These are phyloP conservation scores for Archips crataeganus DNA, from an alignment of 2,888 invertebrate species.

Conservation along the genomic window DNA sequence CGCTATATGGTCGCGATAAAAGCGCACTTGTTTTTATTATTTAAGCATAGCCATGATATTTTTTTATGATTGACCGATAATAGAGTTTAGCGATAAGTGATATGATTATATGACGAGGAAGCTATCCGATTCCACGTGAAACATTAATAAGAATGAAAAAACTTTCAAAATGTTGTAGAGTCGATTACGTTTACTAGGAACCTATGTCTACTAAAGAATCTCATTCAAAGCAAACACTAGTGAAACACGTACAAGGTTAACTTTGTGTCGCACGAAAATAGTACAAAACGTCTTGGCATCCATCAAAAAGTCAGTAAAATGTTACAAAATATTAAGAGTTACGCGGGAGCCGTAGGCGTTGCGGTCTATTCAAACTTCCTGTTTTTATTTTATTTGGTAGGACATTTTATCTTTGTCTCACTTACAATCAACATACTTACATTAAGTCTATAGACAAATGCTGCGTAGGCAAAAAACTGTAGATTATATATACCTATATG, in stretches of 20 bases:
- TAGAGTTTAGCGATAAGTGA: constrained; percentile 17
- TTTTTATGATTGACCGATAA: constrained; percentile 34
- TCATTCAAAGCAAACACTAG: too few relatives aligned
- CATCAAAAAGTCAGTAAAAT: constrained; percentile 8
- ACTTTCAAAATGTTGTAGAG: not conserved
- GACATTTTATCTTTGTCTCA: not conserved
- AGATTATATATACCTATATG: constrained; percentile 2
- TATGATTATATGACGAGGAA: not conserved
- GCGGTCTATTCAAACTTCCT: not conserved
- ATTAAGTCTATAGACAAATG: not conserved
- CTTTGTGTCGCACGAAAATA: not conserved
- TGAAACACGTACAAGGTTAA: not conserved
- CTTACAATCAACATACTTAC: not conserved
- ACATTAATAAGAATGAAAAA: not conserved
- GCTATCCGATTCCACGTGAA: not conserved
- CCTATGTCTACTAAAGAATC: too few relatives aligned
- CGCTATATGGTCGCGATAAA: constrained; percentile 57
- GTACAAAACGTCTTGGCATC: not conserved
- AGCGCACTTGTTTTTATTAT: constrained; percentile 54
- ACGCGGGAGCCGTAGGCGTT: not conserved
- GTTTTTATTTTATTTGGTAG: not conserved
- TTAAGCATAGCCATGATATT: constrained; percentile 41
- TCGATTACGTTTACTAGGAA: not conserved
- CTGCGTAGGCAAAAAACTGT: constrained; percentile 3
- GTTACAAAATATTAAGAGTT: not conserved